Conservation (phyloP, 2,797 vertebrate genomes). For the Enteromius mattozi region DNA sequence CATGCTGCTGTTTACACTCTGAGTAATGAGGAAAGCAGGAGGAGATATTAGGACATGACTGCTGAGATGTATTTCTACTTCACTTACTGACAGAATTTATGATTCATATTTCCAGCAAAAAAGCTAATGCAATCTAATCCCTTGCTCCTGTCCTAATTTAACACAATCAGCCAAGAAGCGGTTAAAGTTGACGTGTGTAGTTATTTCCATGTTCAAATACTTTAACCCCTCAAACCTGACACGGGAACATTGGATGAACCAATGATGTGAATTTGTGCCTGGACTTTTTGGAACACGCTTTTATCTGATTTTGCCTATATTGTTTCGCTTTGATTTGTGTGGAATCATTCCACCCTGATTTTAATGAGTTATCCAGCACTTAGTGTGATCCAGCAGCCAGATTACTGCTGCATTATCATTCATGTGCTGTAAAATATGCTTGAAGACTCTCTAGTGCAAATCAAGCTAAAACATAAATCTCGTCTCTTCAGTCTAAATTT, state of each 20-base stretch:
- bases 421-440: background rate
- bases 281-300: background rate
- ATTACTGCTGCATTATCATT: background rate
- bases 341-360: background rate
- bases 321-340: background rate
- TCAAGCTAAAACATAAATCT: constrained; percentile 26
- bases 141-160: constrained; percentile 1
- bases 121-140: background rate
- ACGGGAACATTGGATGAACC: background rate
- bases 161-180: background rate
- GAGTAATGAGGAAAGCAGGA: constrained; percentile 21
- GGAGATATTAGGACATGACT: constrained; percentile 22
- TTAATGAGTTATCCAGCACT: background rate
- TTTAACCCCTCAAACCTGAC: background rate
- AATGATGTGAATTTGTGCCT: background rate
- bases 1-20: constrained; percentile 23
- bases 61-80: background rate
- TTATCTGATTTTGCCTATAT: background rate
- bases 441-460: constrained; percentile 3
- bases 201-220: constrained; percentile 2
- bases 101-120: constrained; percentile 17
- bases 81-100: constrained; percentile 35
- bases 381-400: background rate
- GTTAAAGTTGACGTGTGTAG: background rate
- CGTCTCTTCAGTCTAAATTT: constrained; percentile 15